These are phyloP conservation scores for Tolypeutes matacus DNA, from an alignment of 2,797 vertebrate genomes.

Conservation along the genomic window DNA sequence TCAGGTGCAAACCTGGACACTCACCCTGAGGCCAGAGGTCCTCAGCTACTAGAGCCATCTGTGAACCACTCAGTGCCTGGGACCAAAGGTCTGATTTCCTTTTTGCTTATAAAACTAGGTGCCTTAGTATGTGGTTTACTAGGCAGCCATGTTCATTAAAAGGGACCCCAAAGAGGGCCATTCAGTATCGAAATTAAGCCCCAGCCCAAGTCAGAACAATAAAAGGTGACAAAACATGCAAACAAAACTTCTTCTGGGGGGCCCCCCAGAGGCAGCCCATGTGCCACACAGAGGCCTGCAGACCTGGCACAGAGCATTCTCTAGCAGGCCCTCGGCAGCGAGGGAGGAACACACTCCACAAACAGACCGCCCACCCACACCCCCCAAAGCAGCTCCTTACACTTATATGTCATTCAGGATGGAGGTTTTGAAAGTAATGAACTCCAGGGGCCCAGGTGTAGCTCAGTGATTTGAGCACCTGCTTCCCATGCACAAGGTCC, in stretches of 20 bases:
- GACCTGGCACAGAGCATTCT: too few species aligned
- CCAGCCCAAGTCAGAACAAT: too few species aligned
- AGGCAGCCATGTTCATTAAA: fast-evolving
- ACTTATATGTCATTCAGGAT: not conserved
- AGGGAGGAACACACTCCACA: fast-evolving
- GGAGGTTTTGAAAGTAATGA: not conserved
- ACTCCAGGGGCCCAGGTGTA: not conserved
- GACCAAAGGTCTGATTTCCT: not conserved
- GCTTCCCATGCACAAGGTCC: too few species aligned
- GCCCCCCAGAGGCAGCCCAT: fast-evolving
- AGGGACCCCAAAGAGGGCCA: fast-evolving
- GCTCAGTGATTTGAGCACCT: too few species aligned
- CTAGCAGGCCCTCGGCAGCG: fast-evolving
- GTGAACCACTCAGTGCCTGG: fast-evolving
- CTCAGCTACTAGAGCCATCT: not conserved
- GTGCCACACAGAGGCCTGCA: not conserved
- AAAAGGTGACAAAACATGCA: fast-evolving
- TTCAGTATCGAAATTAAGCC: not conserved
- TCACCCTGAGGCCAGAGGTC: not conserved
- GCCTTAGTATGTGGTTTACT: fast-evolving
- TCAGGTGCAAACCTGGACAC: not conserved
- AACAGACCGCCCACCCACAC: not conserved
- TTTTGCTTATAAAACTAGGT: too few species aligned
- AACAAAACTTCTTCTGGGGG: fast-evolving
- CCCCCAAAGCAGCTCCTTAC: not conserved